Base-by-base conservation (phyloP, 2,888 invertebrate species). In the Gymnosoma rotundatum region DNA sequence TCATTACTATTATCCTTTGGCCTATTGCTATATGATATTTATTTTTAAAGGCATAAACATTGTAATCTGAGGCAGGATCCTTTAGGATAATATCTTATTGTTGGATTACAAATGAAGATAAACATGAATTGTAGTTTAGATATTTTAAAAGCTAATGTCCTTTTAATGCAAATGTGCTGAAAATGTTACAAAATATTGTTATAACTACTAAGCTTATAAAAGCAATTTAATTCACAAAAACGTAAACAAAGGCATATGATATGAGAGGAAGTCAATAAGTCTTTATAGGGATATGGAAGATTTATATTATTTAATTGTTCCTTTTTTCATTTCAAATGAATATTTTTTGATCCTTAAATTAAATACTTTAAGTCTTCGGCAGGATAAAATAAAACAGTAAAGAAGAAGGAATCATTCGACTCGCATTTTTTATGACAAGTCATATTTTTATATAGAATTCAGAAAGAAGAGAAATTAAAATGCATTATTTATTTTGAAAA, bases 41-140 rank as follows among this genome's bases (percentile, higher is more conserved):
- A 66, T 83, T 72, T 81, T 52, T 61, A 80, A 78, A 60, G 42
- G 20, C 56, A 63, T 74, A 86, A 86, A 86, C 75, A 83, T 78
- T 72, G 54, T 81, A 81, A 86, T 81, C 72, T 75, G 52, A 78
- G 70, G 74, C 64, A 32, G 74, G 81, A 84, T 81, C 74, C 74
- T 78, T 78, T 61, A 74, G 76, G 78, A 84, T 84, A 78, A 84
- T 84, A 81, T 81, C 74, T 81, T 75, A 74, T 78, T 81, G 84
- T 78, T 74, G 81, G 78, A 81, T 84, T 81, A 78, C 54, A 81
- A 52, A 81, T 78, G 74, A 60, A 78, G 74, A 84, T 84, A 81
- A 78, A 52, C 50, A 74, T 74, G 78, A 78, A 81, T 74, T 42
- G 50, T 45, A 45, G 50, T 54, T 54, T 45, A 16, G 21, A 48